phyloP scores from a whole-genome alignment of 2,113 vertebrate genomes.

The Pollimyrus isidori region DNA sequence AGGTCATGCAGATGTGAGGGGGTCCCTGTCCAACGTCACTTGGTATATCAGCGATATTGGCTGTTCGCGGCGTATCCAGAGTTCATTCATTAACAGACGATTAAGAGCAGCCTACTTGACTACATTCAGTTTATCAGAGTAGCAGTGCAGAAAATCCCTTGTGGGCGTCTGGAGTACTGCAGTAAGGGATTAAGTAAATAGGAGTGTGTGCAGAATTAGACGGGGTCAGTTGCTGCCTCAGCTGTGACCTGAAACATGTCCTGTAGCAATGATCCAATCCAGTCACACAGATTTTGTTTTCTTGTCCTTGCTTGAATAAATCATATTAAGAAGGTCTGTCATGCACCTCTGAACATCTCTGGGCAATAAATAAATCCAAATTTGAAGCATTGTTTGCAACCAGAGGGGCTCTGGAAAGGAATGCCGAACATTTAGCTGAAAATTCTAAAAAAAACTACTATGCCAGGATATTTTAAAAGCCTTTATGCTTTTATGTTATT shows the following conservation, averaged over 20 bases:
- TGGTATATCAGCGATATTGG: neutral
- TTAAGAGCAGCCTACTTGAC: neutral
- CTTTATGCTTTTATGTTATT: slow-evolving; percentile 11
- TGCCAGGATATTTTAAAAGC: neutral
- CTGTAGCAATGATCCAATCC: neutral
- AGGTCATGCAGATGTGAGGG: neutral
- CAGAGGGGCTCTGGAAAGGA: neutral
- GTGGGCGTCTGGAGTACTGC: neutral
- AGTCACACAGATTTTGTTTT: neutral
- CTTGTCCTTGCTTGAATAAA: neutral
- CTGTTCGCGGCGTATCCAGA: neutral
- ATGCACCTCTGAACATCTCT: neutral
- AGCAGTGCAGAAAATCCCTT: neutral
- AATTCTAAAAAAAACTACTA: neutral
- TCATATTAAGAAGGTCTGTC: neutral
- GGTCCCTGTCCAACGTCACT: neutral
- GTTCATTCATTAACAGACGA: neutral
- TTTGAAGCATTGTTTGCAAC: neutral
- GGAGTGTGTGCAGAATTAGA: neutral
- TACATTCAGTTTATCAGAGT: neutral
- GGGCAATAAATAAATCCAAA: neutral
- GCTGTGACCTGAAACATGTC: neutral
- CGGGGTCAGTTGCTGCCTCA: neutral
- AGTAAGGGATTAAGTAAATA: neutral
- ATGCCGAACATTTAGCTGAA: neutral